Evolutionary conservation across 2,888 invertebrate species (phyloP).

Genomic region (Andrena bucephala): DNA sequence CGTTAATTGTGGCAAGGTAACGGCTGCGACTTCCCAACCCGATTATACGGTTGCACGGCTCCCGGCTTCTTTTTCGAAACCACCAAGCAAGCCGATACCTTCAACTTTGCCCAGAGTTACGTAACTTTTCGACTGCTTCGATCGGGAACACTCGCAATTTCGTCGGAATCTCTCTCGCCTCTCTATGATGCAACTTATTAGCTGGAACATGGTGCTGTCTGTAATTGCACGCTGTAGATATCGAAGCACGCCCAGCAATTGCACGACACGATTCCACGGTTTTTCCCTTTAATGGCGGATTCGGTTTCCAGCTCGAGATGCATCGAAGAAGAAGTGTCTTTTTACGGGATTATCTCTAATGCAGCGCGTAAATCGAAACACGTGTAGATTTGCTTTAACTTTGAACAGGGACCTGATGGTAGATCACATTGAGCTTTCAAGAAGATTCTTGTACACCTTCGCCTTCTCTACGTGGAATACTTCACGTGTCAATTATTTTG

Average conservation of each 20-base stretch:
- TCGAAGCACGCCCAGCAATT: constrained; percentile 30
- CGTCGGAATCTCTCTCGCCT: constrained; percentile 32
- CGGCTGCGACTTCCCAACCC: constrained; percentile 28
- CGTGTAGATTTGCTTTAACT: no score
- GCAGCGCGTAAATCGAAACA: not conserved
- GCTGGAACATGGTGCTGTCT: constrained; percentile 1
- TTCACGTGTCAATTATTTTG: no score
- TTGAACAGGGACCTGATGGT: no score
- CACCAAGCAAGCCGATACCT: not conserved
- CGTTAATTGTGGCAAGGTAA: constrained; percentile 40
- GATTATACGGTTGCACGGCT: constrained; percentile 11
- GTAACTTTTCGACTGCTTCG: constrained; percentile 8
- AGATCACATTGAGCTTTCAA: no score
- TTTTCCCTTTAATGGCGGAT: not conserved
- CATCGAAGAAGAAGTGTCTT: not conserved
- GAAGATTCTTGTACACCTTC: no score
- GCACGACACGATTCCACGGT: constrained; percentile 16
- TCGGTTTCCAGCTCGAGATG: not conserved
- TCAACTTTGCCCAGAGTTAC: not conserved
- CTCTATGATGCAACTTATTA: constrained; percentile 41
- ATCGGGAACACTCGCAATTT: constrained; percentile 29
- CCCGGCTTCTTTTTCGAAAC: constrained; percentile 2
- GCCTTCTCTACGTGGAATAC: no score
- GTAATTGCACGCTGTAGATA: constrained; percentile 24
- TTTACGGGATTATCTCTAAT: not conserved